Conservation (phyloP, 2,888 invertebrate species). For the Ramazzottius varieornatus region DNA sequence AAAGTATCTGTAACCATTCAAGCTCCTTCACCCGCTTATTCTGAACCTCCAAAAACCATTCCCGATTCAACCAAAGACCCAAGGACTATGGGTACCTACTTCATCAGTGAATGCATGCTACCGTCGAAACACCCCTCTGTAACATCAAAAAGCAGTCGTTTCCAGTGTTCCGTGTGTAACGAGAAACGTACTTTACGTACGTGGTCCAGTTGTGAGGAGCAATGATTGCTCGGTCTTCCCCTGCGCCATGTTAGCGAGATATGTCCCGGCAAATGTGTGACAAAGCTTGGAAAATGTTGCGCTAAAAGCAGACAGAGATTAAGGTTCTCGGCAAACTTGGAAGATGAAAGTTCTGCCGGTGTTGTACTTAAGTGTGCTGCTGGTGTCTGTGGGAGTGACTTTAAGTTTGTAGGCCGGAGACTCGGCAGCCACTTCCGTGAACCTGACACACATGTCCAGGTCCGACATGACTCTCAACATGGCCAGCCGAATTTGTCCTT, state of each 20-base stretch:
- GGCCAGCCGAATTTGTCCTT: neutral
- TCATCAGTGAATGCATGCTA: neutral
- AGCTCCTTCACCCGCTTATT: no score
- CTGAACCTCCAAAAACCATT: no score
- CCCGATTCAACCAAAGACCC: no score
- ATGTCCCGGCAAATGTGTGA: neutral
- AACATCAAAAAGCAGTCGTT: neutral
- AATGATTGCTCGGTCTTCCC: neutral
- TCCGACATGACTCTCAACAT: constrained; percentile 2
- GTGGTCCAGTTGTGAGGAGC: neutral
- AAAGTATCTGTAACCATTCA: no score
- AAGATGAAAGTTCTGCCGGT: no score
- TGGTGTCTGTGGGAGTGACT: no score
- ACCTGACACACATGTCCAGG: neutral
- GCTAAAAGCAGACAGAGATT: neutral
- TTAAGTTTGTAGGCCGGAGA: neutral
- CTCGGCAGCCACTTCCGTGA: neutral
- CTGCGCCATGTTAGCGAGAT: neutral
- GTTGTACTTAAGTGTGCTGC: no score
- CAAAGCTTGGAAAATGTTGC: neutral
- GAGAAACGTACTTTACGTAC: neutral
- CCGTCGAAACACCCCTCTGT: neutral
- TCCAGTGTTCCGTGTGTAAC: no score
- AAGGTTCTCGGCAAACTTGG: no score
- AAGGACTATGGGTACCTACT: no score